Percentiles rank a stretch among this genome's conserved stretches.
phyloP scores from a whole-genome alignment of 30 jellyfish, hydroid and myxozoan species.

The Pseudorhiza aurosa region DNA sequence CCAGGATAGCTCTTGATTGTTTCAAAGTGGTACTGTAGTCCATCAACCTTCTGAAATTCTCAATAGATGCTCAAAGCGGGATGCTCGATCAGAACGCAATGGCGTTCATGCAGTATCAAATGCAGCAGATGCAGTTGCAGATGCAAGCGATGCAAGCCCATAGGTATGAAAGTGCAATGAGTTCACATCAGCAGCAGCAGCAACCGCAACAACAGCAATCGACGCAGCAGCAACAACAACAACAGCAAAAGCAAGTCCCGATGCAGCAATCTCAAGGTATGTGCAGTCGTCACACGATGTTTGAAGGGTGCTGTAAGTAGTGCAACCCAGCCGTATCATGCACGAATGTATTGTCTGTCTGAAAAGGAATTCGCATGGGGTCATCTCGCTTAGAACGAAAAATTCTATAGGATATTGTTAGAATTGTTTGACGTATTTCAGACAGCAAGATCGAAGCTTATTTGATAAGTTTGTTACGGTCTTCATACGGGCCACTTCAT shows the following conservation, averaged over 20 bases:
- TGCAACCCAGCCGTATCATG: too few relatives aligned
- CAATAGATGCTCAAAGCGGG: not conserved
- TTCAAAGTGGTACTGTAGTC: not conserved
- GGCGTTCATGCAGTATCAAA: conserved; percentile 67
- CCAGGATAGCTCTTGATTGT: too few relatives aligned
- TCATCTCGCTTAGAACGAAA: too few relatives aligned
- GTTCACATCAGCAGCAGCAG: conserved; percentile 18
- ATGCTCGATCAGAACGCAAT: conserved; percentile 2
- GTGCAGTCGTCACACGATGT: too few relatives aligned
- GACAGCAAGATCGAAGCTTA: too few relatives aligned
- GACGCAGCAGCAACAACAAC: conserved; percentile 33
- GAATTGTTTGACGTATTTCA: too few relatives aligned
- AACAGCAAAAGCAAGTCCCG: conserved; percentile 34
- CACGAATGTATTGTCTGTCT: too few relatives aligned
- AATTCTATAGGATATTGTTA: too few relatives aligned
- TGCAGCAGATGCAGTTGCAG: conserved; percentile 71
- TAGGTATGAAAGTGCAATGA: not conserved
- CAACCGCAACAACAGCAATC: conserved; percentile 13
- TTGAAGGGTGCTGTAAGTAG: too few relatives aligned
- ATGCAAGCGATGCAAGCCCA: conserved; percentile 43
- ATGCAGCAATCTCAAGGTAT: conserved; percentile 58
- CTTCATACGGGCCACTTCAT: too few relatives aligned
- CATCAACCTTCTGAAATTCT: not conserved
- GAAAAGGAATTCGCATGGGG: too few relatives aligned
- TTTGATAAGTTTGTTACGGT: too few relatives aligned